Conservation (phyloP, 1,140 invertebrate species). For the Tribolium madens region DNA sequence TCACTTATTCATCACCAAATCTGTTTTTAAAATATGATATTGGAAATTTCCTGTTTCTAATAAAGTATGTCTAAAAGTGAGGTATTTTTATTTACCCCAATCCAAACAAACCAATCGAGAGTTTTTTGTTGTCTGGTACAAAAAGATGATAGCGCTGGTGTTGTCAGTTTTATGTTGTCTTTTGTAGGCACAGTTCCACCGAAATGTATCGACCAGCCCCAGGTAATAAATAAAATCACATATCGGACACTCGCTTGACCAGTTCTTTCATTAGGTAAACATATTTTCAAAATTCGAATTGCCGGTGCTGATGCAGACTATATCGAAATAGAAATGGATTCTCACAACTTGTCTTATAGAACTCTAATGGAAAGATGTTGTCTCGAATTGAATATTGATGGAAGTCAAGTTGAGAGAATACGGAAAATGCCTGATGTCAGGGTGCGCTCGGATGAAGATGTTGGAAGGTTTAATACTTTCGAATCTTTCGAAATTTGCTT, state of each 20-base stretch:
- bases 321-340: slow-evolving; percentile 19
- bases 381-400: slow-evolving; percentile 33
- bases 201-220: slow-evolving; percentile 24
- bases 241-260: neutral
- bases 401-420: slow-evolving; percentile 30
- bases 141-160: slow-evolving; percentile 26
- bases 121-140: slow-evolving; percentile 8
- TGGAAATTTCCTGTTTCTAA: slow-evolving; percentile 33
- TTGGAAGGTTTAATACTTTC: slow-evolving; percentile 22
- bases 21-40: slow-evolving; percentile 35
- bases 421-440: slow-evolving; percentile 21
- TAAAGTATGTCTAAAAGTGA: slow-evolving; percentile 23
- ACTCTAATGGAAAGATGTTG: slow-evolving; percentile 20
- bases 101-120: slow-evolving; percentile 23
- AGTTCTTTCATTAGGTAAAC: slow-evolving; percentile 21
- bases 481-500: slow-evolving; percentile 10
- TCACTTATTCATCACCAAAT: slow-evolving; percentile 37
- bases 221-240: slow-evolving; percentile 31
- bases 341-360: slow-evolving; percentile 13
- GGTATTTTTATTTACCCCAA: slow-evolving; percentile 9
- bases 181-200: slow-evolving; percentile 24
- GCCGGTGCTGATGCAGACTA: neutral
- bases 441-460: slow-evolving; percentile 15
- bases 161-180: slow-evolving; percentile 33
- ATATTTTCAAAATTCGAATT: slow-evolving; percentile 17